Evolutionary conservation across 2,113 vertebrate species (phyloP).

Genomic region (Falco punctatus): DNA sequence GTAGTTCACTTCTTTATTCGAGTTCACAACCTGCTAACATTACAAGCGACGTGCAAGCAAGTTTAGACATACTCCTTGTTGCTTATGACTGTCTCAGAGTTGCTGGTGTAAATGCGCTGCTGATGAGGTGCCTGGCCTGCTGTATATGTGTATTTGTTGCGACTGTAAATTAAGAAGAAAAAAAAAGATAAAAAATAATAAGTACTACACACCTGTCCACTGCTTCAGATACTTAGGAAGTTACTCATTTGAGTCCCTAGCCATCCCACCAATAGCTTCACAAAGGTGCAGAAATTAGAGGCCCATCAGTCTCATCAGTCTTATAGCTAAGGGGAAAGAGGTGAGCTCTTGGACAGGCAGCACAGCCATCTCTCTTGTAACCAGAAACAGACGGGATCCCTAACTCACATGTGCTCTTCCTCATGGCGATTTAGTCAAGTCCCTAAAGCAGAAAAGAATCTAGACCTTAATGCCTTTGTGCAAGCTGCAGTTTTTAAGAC

Average conservation of each 20-base stretch:
- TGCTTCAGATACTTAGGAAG: background rate
- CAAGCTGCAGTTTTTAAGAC: background rate
- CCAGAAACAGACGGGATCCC: background rate
- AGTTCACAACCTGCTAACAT: background rate
- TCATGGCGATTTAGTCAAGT: background rate
- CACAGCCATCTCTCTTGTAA: background rate
- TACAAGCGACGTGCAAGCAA: background rate
- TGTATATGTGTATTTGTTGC: slow-evolving; percentile 18
- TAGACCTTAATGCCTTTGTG: background rate
- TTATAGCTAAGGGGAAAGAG: background rate
- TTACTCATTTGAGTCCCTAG: background rate
- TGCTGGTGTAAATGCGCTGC: slow-evolving; percentile 18
- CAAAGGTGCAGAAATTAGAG: background rate
- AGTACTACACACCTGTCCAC: background rate
- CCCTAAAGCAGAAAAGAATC: background rate
- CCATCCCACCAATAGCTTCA: background rate
- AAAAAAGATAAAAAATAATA: background rate
- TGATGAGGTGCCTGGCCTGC: background rate
- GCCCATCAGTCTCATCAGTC: background rate
- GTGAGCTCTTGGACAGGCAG: background rate
- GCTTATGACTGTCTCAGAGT: background rate
- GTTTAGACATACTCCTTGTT: slow-evolving; percentile 69
- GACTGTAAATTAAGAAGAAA: slow-evolving; percentile 43
- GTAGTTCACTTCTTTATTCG: background rate
- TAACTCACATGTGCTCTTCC: background rate